These are phyloP conservation scores for Phytoseiulus persimilis DNA, from an alignment of 2,888 invertebrate genomes.

Conservation along the genomic window DNA sequence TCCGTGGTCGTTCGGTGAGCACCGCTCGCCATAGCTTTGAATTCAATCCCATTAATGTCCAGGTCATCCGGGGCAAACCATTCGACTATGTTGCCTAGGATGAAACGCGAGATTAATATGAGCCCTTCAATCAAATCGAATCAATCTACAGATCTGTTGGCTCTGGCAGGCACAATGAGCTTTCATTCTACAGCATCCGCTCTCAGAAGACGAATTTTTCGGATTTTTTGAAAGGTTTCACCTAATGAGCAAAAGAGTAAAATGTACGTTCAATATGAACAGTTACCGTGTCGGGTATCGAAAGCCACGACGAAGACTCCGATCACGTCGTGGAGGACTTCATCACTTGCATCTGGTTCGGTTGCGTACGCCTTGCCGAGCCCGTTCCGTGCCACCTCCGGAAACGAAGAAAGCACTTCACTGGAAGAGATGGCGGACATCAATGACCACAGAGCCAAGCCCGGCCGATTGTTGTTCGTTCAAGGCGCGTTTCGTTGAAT, in stretches of 20 bases:
- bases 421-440: neutral
- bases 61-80: conserved; percentile 51
- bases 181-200: too few species aligned
- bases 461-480: too few species aligned
- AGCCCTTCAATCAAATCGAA: too few species aligned
- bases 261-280: neutral
- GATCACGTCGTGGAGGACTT: conserved; percentile 46
- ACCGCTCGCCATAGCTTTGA: conserved; percentile 53
- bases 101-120: conserved; percentile 40
- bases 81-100: conserved; percentile 51
- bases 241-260: neutral
- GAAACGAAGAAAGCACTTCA: neutral
- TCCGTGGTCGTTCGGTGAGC: conserved; percentile 51
- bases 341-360: conserved; percentile 17
- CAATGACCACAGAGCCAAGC: too few species aligned
- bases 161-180: too few species aligned
- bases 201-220: neutral
- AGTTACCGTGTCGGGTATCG: conserved; percentile 48
- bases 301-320: conserved; percentile 52
- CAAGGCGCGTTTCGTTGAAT: too few species aligned
- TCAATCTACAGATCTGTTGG: too few species aligned
- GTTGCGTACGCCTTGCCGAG: conserved; percentile 18
- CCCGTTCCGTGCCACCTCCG: neutral
- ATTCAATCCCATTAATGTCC: conserved; percentile 52
- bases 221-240: neutral